phyloP scores from a whole-genome alignment of 2,888 invertebrate species.

The Atrina japonica region DNA sequence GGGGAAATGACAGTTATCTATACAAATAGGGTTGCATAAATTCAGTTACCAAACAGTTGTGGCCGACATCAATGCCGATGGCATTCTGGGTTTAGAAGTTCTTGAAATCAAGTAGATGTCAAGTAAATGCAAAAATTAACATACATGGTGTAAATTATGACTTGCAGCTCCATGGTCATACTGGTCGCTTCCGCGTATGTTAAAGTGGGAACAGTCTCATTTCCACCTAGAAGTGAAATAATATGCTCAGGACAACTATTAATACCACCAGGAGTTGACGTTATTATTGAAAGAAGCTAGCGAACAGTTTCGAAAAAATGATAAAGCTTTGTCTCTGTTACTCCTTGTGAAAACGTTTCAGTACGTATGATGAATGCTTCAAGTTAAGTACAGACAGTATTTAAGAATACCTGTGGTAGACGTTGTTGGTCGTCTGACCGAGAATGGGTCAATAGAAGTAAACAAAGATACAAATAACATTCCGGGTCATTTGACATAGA shows the following conservation, averaged over 20 bases:
- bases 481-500: background rate
- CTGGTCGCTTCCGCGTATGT: no score
- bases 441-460: background rate
- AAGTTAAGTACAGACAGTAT: background rate
- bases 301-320: conserved; percentile 7
- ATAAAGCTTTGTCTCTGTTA: background rate
- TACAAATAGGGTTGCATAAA: background rate
- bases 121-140: background rate
- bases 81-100: conserved; percentile 11
- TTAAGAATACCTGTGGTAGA: background rate
- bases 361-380: conserved; percentile 2
- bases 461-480: background rate
- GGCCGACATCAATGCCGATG: conserved; percentile 7
- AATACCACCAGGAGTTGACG: no score
- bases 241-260: no score
- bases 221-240: no score
- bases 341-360: background rate
- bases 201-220: no score
- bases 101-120: background rate
- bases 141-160: background rate
- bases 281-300: background rate
- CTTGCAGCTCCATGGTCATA: no score
- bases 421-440: background rate
- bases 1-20: background rate
- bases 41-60: background rate